Percentiles rank a stretch among this genome's conserved stretches.
These are phyloP conservation scores for Molorchus minor DNA, from an alignment of 2,888 invertebrate genomes.

Conservation along the genomic window DNA sequence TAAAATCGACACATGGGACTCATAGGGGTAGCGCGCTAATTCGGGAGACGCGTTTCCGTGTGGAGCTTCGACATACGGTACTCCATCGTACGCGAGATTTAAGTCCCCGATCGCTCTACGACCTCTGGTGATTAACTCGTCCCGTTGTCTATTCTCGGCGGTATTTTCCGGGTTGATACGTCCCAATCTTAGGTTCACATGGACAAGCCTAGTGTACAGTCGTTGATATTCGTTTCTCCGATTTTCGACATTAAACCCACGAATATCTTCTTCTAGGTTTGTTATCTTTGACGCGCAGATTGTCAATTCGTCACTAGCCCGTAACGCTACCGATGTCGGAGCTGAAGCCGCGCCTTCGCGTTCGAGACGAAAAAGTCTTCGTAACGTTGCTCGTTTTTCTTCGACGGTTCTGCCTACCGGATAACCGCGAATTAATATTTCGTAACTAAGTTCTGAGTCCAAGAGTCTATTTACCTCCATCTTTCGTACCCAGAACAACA, in stretches of 20 bases:
- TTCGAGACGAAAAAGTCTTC: constrained; percentile 1
- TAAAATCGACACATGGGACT: background rate
- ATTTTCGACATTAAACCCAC: constrained; percentile 1
- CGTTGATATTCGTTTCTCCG: constrained; percentile 15
- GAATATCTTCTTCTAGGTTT: background rate
- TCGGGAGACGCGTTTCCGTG: background rate
- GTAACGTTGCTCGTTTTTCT: constrained; percentile 3
- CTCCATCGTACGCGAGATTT: background rate
- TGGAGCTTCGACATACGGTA: background rate
- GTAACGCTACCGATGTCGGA: background rate
- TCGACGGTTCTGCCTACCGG: constrained; percentile 3
- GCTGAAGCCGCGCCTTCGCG: background rate
- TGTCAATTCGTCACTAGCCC: background rate
- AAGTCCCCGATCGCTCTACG: background rate
- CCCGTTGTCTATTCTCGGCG: no score
- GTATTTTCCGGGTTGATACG: background rate
- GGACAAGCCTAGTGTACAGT: background rate
- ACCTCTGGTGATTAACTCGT: background rate
- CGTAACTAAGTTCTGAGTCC: constrained; percentile 12
- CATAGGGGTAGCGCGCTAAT: background rate
- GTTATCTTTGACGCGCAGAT: background rate
- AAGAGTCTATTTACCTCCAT: constrained; percentile 19
- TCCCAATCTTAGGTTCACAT: constrained; percentile 1
- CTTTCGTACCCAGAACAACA: no score
- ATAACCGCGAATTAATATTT: constrained; percentile 5